Evolutionary conservation across 2,888 invertebrate species (phyloP), one percentile per base, ranked within the genome.

Genomic region (Acronicta psi): DNA sequence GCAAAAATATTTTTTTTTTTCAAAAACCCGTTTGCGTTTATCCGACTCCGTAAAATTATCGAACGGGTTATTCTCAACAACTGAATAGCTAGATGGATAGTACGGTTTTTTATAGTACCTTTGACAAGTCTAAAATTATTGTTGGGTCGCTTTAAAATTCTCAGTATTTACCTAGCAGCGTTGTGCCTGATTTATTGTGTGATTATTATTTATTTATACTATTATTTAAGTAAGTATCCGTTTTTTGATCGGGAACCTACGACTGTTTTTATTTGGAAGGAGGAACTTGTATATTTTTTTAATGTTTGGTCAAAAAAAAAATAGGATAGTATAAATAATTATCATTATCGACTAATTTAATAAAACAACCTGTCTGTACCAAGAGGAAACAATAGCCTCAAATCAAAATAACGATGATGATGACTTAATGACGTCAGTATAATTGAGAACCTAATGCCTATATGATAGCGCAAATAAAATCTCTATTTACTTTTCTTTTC

Each of bases 371-470:
- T 58, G 69, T 41, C 42, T 58, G 69, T 41, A 51, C 31, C 18
- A 20, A 54, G 54, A 34, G 46, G 23, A 64, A 59, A 69, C 68
- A 68, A 68, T 64, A 36, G 68, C 29, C 16, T 42, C 47, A 18
- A 37, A 68, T 64, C 54, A 69, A 64, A 63, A 68, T 69, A 68
- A 68, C 64, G 41, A 69, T 49, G 67, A 57, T 62, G 63, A 36
- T 18, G 17, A 25, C 37, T 34, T 64, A 64, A 69, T 69, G 65
- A 64, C 65, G 14, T 59, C 50, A 57, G 37, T 54, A 54, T 54
- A 68, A 64, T 68, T 59, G 69, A 69, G 46, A 11, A 61, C 46
- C 45, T 67, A 37, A 54, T 63, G 64, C 17, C 4, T 8, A 38
- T 50, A 58, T 59, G 51, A 63, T 63, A 50, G 42, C 46, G 25